These are phyloP conservation scores for Panurus biarmicus DNA, from an alignment of 2,113 vertebrate species.

Conservation along the genomic window DNA sequence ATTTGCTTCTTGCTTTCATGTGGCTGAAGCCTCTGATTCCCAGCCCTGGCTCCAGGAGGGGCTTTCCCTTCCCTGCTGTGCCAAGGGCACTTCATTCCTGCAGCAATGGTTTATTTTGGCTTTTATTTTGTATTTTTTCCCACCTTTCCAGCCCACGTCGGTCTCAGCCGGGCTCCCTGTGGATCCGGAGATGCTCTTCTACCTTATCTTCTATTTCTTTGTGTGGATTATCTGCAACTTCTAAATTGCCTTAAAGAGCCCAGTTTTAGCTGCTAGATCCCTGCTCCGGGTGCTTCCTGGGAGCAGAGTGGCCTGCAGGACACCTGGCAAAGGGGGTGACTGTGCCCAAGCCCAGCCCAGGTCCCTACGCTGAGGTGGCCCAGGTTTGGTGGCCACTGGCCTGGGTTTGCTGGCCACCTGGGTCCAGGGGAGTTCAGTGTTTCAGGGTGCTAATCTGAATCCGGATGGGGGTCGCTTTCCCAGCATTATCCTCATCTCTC, in stretches of 20 bases:
- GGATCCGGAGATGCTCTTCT: conserved; percentile 48
- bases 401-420: not conserved
- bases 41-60: conserved; percentile 37
- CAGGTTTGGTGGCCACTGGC: not conserved
- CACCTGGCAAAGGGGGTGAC: conserved; percentile 40
- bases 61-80: conserved; percentile 14
- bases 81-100: conserved; percentile 42
- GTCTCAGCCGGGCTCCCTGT: conserved; percentile 50
- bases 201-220: not conserved
- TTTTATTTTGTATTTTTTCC: not conserved
- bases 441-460: conserved; percentile 58
- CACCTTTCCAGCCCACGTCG: conserved; percentile 25
- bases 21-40: conserved; percentile 57
- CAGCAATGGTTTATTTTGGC: not conserved
- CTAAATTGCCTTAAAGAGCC: conserved; percentile 79
- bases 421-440: not conserved
- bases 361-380: conserved; percentile 16
- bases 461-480: conserved; percentile 21
- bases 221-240: conserved; percentile 70
- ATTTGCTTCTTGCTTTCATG: conserved; percentile 55
- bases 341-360: not conserved
- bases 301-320: conserved; percentile 59
- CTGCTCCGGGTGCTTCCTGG: conserved; percentile 35
- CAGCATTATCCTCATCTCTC: conserved; percentile 39
- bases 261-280: conserved; percentile 68